Percentiles rank a stretch among this genome's conserved stretches.
These are phyloP conservation scores for Sitta carolinensis DNA, from an alignment of 2,797 vertebrate species.

Conservation along the genomic window DNA sequence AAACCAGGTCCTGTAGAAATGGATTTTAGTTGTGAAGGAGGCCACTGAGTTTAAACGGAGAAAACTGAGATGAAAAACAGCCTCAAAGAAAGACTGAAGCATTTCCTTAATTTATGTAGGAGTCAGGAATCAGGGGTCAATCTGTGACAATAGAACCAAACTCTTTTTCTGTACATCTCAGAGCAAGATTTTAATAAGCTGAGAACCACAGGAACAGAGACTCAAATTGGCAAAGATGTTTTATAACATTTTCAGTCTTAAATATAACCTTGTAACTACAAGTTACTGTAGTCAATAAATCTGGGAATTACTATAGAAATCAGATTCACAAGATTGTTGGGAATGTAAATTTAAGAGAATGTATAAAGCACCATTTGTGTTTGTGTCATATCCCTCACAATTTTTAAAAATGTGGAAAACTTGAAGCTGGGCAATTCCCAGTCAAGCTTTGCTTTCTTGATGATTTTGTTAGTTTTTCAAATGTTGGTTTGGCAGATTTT, in stretches of 20 bases:
- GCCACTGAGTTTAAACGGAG: not conserved
- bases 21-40: not conserved
- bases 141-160: not conserved
- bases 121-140: not conserved
- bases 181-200: not conserved
- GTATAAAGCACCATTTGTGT: not conserved
- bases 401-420: not conserved
- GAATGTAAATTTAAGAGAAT: not conserved
- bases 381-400: not conserved
- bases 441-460: not conserved
- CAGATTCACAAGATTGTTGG: not conserved
- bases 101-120: not conserved
- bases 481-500: not conserved
- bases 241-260: not conserved
- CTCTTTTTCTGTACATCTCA: not conserved
- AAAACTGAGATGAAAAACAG: not conserved
- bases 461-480: not conserved
- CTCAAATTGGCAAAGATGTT: not conserved
- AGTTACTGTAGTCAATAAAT: not conserved
- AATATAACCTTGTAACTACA: not conserved
- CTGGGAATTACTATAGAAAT: not conserved
- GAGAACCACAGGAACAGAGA: not conserved
- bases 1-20: not conserved
- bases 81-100: not conserved
- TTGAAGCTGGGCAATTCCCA: not conserved